Evolutionary conservation across 2,888 invertebrate species (phyloP).

Genomic region (Erebia ligea): DNA sequence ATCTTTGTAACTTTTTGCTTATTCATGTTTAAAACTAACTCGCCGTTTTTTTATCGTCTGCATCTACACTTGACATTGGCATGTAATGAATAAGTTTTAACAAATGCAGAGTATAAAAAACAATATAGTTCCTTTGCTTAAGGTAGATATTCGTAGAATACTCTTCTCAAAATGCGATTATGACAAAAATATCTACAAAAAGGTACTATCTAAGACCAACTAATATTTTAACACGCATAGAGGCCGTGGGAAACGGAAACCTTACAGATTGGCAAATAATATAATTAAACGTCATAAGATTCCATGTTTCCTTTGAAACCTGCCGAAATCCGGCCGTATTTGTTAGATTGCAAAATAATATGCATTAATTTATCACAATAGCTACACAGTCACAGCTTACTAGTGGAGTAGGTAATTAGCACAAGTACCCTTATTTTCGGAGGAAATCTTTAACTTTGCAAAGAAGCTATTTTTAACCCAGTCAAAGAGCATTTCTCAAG

Average conservation of each 20-base stretch:
- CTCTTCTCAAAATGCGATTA: no score
- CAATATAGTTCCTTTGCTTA: no score
- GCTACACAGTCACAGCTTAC: no score
- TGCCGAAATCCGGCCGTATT: constrained; percentile 6
- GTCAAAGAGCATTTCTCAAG: neutral
- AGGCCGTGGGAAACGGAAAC: constrained; percentile 31
- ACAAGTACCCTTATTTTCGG: neutral
- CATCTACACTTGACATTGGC: neutral
- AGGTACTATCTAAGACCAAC: neutral
- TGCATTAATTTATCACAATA: neutral
- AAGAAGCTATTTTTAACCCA: neutral
- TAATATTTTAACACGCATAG: neutral
- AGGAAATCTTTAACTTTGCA: neutral
- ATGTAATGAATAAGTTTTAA: neutral
- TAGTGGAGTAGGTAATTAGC: no score
- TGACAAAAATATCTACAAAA: no score
- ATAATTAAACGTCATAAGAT: constrained; percentile 16
- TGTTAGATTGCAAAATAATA: constrained; percentile 12
- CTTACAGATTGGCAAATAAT: constrained; percentile 13
- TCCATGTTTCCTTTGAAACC: constrained; percentile 23
- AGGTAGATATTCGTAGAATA: no score
- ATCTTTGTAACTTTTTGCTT: constrained; percentile 8
- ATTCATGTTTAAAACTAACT: constrained; percentile 11
- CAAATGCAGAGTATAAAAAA: neutral
- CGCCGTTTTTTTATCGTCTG: neutral